Evolutionary conservation across 2,797 vertebrate genomes (phyloP).

Genomic region (Sitta carolinensis): DNA sequence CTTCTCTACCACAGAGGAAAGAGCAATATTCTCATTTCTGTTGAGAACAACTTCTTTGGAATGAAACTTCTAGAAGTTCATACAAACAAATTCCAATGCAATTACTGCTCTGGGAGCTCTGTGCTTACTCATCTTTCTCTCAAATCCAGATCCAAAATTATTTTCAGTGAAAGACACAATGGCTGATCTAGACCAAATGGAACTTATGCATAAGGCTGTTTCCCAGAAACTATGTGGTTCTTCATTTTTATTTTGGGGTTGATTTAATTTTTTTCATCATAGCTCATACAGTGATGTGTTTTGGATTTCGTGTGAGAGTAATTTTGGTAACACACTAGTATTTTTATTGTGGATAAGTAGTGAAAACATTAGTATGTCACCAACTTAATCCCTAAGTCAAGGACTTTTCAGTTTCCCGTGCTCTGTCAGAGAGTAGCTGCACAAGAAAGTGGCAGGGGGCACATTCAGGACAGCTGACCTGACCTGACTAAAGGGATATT

Average conservation of each 20-base stretch:
- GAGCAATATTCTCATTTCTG: background rate
- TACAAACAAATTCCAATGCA: background rate
- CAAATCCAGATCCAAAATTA: background rate
- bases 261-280: background rate
- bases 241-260: background rate
- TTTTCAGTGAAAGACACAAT: background rate
- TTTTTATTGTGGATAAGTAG: background rate
- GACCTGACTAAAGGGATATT: background rate
- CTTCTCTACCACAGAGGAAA: background rate
- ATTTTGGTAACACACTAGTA: background rate
- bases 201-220: background rate
- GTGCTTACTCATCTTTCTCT: background rate
- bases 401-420: background rate
- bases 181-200: background rate
- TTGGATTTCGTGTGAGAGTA: background rate
- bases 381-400: background rate
- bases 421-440: background rate
- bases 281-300: background rate
- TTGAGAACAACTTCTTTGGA: background rate
- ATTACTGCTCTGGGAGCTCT: background rate
- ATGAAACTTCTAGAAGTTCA: background rate
- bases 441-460: background rate
- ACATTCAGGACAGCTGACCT: background rate
- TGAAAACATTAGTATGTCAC: background rate
- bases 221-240: background rate